Evolutionary conservation across 2,888 invertebrate genomes (phyloP).

Genomic region (Spodoptera exigua): DNA sequence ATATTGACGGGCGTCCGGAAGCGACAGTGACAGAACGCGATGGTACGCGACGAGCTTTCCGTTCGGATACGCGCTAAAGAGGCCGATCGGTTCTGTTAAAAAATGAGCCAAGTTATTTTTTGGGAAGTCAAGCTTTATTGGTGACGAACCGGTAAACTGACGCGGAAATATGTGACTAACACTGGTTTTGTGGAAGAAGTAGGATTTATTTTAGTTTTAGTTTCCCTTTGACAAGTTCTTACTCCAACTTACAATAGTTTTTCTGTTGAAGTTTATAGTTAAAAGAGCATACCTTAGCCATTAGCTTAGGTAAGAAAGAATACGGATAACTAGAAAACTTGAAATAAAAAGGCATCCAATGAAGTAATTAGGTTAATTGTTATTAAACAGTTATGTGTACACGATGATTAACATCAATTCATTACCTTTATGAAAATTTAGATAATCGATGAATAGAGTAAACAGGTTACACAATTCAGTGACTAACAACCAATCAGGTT

Average conservation of each 20-base stretch:
- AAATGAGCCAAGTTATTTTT: constrained; percentile 58
- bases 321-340: too few relatives aligned
- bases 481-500: too few relatives aligned
- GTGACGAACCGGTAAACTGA: constrained; percentile 38
- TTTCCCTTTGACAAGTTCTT: background rate
- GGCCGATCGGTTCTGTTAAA: constrained; percentile 50
- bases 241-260: background rate
- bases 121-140: constrained; percentile 48
- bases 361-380: too few relatives aligned
- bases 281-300: too few relatives aligned
- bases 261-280: background rate
- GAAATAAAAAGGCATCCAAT: too few relatives aligned
- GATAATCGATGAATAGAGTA: too few relatives aligned
- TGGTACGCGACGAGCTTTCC: constrained; percentile 63
- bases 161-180: constrained; percentile 18
- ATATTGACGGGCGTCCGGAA: constrained; percentile 68
- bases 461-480: too few relatives aligned
- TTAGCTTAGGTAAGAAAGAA: too few relatives aligned
- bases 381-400: too few relatives aligned
- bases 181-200: constrained; percentile 2
- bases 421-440: too few relatives aligned
- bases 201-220: background rate
- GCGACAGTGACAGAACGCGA: constrained; percentile 73
- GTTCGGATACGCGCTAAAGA: constrained; percentile 58
- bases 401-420: too few relatives aligned